Conservation (phyloP, 2,888 invertebrate genomes). For the Philaethria dido region DNA sequence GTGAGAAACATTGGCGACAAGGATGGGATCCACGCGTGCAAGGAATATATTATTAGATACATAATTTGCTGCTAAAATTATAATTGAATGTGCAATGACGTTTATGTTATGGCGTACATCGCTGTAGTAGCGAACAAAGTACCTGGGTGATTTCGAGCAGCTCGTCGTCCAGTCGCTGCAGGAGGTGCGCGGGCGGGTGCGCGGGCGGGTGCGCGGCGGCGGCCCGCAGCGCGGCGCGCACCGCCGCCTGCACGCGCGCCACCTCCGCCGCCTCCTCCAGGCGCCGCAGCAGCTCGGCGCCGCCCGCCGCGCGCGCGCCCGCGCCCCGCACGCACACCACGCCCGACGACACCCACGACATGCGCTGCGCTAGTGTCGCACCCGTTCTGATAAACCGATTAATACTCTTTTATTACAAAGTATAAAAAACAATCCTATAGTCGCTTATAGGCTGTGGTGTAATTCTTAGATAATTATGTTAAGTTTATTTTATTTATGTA, state of each 20-base stretch:
- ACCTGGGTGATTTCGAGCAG: conserved; percentile 95
- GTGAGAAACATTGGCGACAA: no score
- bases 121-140: no score
- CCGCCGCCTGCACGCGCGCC: conserved; percentile 91
- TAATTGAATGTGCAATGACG: no score
- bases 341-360: conserved; percentile 96
- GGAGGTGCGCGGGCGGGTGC: conserved; percentile 86
- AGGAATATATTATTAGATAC: no score
- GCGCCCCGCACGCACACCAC: conserved; percentile 98
- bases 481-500: no score
- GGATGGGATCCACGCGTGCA: no score
- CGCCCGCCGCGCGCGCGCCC: conserved; percentile 87
- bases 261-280: conserved; percentile 97
- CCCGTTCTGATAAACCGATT: conserved; percentile 82
- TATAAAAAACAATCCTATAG: no score
- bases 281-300: conserved; percentile 89
- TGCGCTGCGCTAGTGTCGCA: conserved; percentile 90
- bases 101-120: no score
- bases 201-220: conserved; percentile 78
- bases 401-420: no score
- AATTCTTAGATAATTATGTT: no score
- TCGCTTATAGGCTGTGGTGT: no score
- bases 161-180: conserved; percentile 90
- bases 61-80: no score
- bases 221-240: conserved; percentile 78